Conservation (phyloP, 2,888 invertebrate species). For the Barypeithes pellucidus region DNA sequence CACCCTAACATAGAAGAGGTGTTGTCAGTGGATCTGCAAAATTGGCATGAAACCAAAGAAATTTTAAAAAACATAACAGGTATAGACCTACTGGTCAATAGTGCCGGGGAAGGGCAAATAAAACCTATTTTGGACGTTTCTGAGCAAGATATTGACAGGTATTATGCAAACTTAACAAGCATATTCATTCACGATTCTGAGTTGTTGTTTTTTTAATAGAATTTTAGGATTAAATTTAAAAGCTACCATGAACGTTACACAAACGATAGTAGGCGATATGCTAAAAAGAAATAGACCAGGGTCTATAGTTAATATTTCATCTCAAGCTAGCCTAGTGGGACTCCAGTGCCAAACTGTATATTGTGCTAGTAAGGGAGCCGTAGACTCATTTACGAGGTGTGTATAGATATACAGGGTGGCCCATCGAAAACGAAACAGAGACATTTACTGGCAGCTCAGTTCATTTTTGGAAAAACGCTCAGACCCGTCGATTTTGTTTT, state of each 20-base stretch:
- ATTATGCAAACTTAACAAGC: constrained; percentile 50
- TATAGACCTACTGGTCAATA: constrained; percentile 89
- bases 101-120: constrained; percentile 83
- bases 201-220: constrained; percentile 35
- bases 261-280: constrained; percentile 66
- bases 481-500: too few species aligned
- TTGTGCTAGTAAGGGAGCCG: constrained; percentile 77
- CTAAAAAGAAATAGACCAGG: constrained; percentile 34
- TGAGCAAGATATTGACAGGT: constrained; percentile 81
- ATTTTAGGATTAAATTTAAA: constrained; percentile 83
- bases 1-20: constrained; percentile 78
- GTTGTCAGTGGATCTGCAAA: constrained; percentile 77
- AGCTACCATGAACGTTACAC: constrained; percentile 82
- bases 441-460: too few species aligned
- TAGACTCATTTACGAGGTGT: constrained; percentile 83
- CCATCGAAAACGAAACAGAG: too few species aligned
- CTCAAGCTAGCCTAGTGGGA: constrained; percentile 83
- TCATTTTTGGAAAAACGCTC: too few species aligned
- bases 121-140: constrained; percentile 80
- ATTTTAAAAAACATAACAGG: constrained; percentile 75
- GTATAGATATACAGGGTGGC: too few species aligned
- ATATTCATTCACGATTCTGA: not conserved
- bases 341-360: constrained; percentile 84
- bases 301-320: constrained; percentile 64
- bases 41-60: constrained; percentile 82